These are phyloP conservation scores for Chlorops oryzae DNA, from an alignment of 1,140 invertebrate genomes.

Conservation along the genomic window DNA sequence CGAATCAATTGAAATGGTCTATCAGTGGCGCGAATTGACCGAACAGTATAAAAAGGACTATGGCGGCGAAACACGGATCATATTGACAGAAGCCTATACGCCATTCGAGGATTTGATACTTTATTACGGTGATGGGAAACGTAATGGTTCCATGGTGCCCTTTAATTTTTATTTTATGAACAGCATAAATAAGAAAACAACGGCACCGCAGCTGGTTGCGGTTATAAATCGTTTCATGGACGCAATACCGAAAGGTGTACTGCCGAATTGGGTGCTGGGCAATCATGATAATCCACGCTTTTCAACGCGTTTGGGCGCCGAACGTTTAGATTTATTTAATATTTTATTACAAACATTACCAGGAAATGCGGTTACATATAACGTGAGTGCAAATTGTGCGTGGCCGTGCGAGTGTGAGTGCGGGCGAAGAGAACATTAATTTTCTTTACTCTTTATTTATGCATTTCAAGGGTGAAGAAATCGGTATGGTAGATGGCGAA, in stretches of 20 bases:
- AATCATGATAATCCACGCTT: conserved; percentile 58
- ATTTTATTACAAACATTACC: conserved; percentile 61
- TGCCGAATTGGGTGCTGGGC: conserved; percentile 51
- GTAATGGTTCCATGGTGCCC: conserved; percentile 50
- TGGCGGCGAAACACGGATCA: conserved; percentile 49
- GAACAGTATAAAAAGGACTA: conserved; percentile 49
- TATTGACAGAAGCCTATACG: conserved; percentile 62
- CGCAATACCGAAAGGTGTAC: conserved; percentile 32
- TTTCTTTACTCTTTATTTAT: background rate
- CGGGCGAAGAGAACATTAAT: background rate
- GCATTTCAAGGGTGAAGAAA: conserved; percentile 63
- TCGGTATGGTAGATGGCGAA: conserved; percentile 62
- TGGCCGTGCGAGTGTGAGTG: conserved; percentile 2
- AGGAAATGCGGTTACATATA: conserved; percentile 65
- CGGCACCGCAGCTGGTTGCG: conserved; percentile 32
- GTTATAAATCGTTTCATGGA: conserved; percentile 44
- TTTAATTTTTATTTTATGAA: conserved; percentile 52
- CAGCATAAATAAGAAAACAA: conserved; percentile 30
- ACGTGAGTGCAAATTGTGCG: too few relatives aligned
- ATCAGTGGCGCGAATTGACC: conserved; percentile 53
- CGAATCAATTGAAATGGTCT: conserved; percentile 54
- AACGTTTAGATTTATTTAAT: conserved; percentile 57
- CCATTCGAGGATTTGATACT: conserved; percentile 41
- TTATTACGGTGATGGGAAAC: conserved; percentile 52
- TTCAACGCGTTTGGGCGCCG: conserved; percentile 51